A percentile compares a stretch with the other conserved stretches of the same genome.
These are phyloP conservation scores for Neoascia interrupta DNA, from an alignment of 2,888 invertebrate genomes.

Conservation along the genomic window DNA sequence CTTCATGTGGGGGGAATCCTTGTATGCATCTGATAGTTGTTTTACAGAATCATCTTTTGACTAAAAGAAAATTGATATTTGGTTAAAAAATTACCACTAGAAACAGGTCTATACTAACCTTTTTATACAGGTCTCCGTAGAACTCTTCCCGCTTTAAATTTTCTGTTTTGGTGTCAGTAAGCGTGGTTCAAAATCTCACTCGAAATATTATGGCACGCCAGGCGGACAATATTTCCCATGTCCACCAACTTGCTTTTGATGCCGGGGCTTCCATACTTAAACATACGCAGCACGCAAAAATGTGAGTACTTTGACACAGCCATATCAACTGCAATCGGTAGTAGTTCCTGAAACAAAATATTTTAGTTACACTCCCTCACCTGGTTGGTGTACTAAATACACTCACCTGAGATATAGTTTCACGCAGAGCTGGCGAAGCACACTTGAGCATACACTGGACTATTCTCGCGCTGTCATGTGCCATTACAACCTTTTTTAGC, in stretches of 20 bases:
- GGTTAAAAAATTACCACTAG: too few species aligned
- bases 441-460: slow-evolving; percentile 92
- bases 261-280: slow-evolving; percentile 88
- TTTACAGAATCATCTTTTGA: slow-evolving; percentile 87
- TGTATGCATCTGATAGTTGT: slow-evolving; percentile 86
- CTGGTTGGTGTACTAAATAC: too few species aligned
- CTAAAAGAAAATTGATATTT: slow-evolving; percentile 79
- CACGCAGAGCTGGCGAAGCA: slow-evolving; percentile 84
- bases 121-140: slow-evolving; percentile 92
- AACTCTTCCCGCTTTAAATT: slow-evolving; percentile 90
- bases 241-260: slow-evolving; percentile 85
- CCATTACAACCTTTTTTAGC: slow-evolving; percentile 84
- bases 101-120: too few species aligned
- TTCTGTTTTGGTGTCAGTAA: slow-evolving; percentile 89
- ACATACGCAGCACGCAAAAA: slow-evolving; percentile 88
- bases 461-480: slow-evolving; percentile 93
- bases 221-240: slow-evolving; percentile 87
- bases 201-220: slow-evolving; percentile 88
- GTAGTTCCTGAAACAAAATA: slow-evolving; percentile 82
- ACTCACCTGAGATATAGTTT: slow-evolving; percentile 84
- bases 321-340: slow-evolving; percentile 85
- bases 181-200: slow-evolving; percentile 90
- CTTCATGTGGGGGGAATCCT: slow-evolving; percentile 85
- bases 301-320: slow-evolving; percentile 88
- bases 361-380: too few species aligned